Evolutionary conservation across 2,797 vertebrate species (phyloP).

Genomic region (Neosilurus hyrtlii): DNA sequence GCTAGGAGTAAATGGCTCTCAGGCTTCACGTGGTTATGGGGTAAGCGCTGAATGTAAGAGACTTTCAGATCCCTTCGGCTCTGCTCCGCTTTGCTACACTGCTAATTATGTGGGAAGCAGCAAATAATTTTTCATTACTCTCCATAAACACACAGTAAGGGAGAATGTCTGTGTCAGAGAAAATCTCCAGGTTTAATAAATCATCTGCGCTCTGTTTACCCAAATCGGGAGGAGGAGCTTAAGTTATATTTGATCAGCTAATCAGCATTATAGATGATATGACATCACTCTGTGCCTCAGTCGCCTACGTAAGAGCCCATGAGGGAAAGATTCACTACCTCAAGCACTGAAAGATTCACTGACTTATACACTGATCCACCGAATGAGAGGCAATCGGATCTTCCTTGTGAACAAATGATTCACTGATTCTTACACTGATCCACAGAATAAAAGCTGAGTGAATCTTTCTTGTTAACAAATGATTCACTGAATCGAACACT

Average conservation of each 20-base stretch:
- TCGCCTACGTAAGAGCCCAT: background rate
- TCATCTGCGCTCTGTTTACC: no score
- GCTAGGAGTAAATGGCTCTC: background rate
- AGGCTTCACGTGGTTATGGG: background rate
- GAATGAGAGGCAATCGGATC: no score
- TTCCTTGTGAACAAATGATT: no score
- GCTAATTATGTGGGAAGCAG: background rate
- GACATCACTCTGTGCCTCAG: background rate
- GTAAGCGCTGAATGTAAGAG: no score
- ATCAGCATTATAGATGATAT: background rate
- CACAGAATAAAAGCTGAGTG: background rate
- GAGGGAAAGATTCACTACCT: background rate
- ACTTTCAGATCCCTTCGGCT: background rate
- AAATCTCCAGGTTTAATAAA: background rate
- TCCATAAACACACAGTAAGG: background rate
- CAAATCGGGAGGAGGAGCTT: background rate
- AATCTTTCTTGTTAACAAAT: background rate
- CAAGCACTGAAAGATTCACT: background rate
- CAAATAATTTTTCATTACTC: slow-evolving; percentile 1
- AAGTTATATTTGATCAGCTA: background rate
- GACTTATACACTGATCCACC: background rate
- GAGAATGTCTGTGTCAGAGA: no score
- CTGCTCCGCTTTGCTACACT: background rate
- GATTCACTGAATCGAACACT: background rate
- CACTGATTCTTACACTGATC: background rate